Base-by-base conservation (phyloP, 1,140 invertebrate species). In the Drosophila pruinosa region DNA sequence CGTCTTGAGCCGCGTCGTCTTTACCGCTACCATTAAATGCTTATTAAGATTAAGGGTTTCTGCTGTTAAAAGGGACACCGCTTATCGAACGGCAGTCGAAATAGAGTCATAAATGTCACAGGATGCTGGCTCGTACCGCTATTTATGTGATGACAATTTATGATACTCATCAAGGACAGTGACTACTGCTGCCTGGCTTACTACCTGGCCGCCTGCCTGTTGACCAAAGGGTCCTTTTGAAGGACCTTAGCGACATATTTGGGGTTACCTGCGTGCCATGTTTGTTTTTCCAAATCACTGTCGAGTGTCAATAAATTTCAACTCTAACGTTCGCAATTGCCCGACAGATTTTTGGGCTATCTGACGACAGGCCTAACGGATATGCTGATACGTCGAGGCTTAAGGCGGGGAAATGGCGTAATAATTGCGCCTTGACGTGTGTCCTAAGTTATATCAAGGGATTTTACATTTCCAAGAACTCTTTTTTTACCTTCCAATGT, bases 141-240 rank as follows among this genome's bases (percentile, higher is more conserved):
- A 88, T 88, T 88, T 88, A 88, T 88, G 83, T 53, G 83, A 88
- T 88, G 85, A 89, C 85, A 59, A 82, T 88, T 89, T 89, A 88
- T 88, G 83, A 88, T 88, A 88, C 75, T 47, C 69, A 73, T 75
- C 72, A 64, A 45, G 52, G 15, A 47, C 67, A 38, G 31, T 24
- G n/a, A 15, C 38, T 48, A 6, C 15, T 0, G 39, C 28, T 26
- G 19, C 19, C 15, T 38, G 34, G 36, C 8, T 22, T 15, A 31
- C 38, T 72, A 72, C 67, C 75, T 83, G 63, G 10, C 10, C 14
- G n/a, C 8, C n/a, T 8, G 31, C 31, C n/a, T 34, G 31, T 3
- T 34, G 36, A 4, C 15, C 22, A 14, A 38, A 65, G 22, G 26
- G 53, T 53, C 36, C 53, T 61, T 43, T 52, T 38, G 10, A 15